Base-by-base conservation (phyloP, 1,140 invertebrate genomes). In the Eumaeus atala region DNA sequence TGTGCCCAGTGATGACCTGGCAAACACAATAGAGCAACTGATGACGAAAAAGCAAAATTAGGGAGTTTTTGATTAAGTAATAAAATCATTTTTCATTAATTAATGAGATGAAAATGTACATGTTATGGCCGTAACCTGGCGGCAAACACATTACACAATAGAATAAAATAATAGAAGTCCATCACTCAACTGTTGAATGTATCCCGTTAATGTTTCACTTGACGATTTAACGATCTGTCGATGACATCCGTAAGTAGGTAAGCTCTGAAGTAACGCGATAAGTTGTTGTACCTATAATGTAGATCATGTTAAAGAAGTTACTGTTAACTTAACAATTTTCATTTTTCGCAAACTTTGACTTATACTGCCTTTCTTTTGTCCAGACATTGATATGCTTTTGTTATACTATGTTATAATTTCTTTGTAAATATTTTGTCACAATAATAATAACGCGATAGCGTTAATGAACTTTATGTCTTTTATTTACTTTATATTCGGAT, bases 351-450 rank as follows among this genome's bases (percentile, higher is more conserved):
- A 62, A 52, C 49, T 56, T 58, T 48, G 56, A 62, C 55, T 66
- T 49, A 59, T 63, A 72, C 53, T 74, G 72, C 71, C 77, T 79
- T 79, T 79, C 64, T 77, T 77, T 76, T 72, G 61, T 70, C 60
- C 66, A 53, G 59, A 70, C 58, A 68, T 74, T 70, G 67, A 77
- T 82, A 64, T 84, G 78, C 77, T 84, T 85, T 83, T 83, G 79
- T 85, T 83, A 79, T 67, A 44, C 40, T 44, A 78, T 76, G 70
- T 79, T 77, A 78, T 65, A 76, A 76, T 80, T 83, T 73, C 76
- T 82, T 82, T 85, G 80, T 84, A 86, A 84, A 86, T 86, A 84
- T 77, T 85, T 77, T 70, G 61, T 77, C 72, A 73, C 69, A 86
- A 83, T 80, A 74, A 80, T 81, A 82, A 70, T 59, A 72, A 71